phyloP scores from a whole-genome alignment of 2,113 vertebrate genomes.

The Corydoras sp. region DNA sequence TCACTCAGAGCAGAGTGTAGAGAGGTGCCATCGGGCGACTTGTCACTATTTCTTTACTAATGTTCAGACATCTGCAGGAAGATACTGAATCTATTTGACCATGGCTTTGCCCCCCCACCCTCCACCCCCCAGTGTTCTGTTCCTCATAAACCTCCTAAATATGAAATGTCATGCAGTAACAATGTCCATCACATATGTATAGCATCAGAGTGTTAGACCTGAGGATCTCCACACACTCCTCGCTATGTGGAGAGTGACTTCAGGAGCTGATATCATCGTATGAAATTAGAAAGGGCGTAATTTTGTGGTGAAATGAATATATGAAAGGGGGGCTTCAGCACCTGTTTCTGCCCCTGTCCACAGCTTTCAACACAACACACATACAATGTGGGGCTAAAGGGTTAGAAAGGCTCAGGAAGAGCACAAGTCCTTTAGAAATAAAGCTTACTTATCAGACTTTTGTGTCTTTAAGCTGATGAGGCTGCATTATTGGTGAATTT shows the following conservation, averaged over 20 bases:
- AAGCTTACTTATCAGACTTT: background rate
- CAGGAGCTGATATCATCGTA: conserved; percentile 66
- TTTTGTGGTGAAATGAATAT: conserved; percentile 63
- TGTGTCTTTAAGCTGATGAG: too few species aligned
- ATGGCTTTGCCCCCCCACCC: too few species aligned
- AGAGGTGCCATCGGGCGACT: background rate
- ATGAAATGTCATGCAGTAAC: too few species aligned
- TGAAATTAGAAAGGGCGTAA: conserved; percentile 66
- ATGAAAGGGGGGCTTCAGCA: conserved; percentile 55
- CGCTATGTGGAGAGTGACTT: conserved; percentile 40
- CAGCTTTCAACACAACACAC: conserved; percentile 51
- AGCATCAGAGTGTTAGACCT: background rate
- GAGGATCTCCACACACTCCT: conserved; percentile 15
- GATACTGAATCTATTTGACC: too few species aligned
- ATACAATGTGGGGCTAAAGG: conserved; percentile 15
- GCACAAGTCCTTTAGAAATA: background rate
- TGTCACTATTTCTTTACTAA: conserved; percentile 19
- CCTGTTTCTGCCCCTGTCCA: conserved; percentile 53
- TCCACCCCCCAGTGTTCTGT: too few species aligned
- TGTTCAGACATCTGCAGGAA: too few species aligned
- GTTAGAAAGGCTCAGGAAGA: background rate
- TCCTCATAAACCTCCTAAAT: too few species aligned
- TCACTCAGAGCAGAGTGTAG: background rate
- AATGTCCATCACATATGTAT: background rate
- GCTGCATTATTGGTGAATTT: too few species aligned